Evolutionary conservation across 2,888 invertebrate genomes (phyloP), one percentile per base, ranked within the genome.

Genomic region (Halocaridina rubra): DNA sequence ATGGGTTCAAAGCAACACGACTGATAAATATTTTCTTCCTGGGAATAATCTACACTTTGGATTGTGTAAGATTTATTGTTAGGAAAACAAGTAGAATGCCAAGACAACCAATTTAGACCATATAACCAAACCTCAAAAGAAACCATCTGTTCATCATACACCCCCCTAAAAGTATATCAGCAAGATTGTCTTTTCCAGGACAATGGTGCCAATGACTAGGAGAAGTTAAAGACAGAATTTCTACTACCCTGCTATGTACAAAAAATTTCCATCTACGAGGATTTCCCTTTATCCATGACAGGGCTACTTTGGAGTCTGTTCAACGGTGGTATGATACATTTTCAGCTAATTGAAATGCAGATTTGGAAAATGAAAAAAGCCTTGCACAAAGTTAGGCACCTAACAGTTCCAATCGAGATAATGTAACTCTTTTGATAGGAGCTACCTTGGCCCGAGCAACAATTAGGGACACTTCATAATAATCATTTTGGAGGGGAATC

Each of bases 201-300:
- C 72, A 80, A 27, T 80, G 80, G 30, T 22, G n/a, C 80, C 81
- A 85, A 1, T 57, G 33, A 30, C 46, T 76, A 16, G 85, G 80
- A 75, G 76, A 86, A 22, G 32, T 71, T 27, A 81, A 53, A 64
- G 80, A 27, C 10, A 86, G 80, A 33, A 78, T 72, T 74, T 84
- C 29, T 75, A n/a, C 29, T 78, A 79, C 76, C 84, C 87, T 30
- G 84, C 74, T 80, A 30, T 22, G 27, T n/a, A 80, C 80, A 72
- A 72, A 80, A 4, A 30, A 33, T 33, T 80, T 72, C 80, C 88
- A 88, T n/a, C 61, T 59, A 57, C 74, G 24, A n/a, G 77, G 74
- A 22, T 80, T 74, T 27, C 80, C 75, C 53, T 81, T 75, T n/a
- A 88, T 88, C 88, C 88, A 89, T 7, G 59, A 53, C 53, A 33